Evolutionary conservation across 2,797 vertebrate species (phyloP).

Genomic region (Danio albolineatus): DNA sequence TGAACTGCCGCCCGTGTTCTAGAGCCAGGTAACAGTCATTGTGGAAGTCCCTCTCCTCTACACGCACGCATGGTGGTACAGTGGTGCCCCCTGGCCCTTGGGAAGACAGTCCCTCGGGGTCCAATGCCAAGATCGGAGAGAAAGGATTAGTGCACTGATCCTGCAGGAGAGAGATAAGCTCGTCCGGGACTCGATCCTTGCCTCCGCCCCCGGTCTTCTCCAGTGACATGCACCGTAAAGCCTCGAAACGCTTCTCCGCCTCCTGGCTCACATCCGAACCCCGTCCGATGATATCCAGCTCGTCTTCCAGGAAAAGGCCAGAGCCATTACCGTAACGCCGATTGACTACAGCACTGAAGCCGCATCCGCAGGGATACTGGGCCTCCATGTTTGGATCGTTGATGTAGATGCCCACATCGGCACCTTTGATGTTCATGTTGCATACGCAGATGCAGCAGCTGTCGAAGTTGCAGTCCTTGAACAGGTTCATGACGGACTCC

Average conservation of each 20-base stretch:
- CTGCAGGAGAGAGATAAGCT: conserved; percentile 92
- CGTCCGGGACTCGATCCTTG: conserved; percentile 89
- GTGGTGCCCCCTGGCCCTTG: conserved; percentile 75
- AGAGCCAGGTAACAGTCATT: conserved; percentile 96
- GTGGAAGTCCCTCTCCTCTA: conserved; percentile 94
- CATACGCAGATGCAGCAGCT: conserved; percentile 98
- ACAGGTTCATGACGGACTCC: conserved; percentile 97
- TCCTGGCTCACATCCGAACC: conserved; percentile 92
- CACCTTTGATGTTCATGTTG: conserved; percentile 98
- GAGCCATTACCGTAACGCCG: conserved; percentile 94
- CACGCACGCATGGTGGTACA: conserved; percentile 81
- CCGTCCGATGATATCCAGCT: conserved; percentile 94
- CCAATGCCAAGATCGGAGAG: conserved; percentile 89
- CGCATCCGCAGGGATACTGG: conserved; percentile 91
- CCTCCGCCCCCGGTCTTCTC: conserved; percentile 78
- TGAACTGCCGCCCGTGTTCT: conserved; percentile 98
- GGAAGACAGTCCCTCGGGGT: conserved; percentile 74
- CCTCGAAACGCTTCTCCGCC: conserved; percentile 93
- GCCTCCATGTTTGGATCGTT: conserved; percentile 90
- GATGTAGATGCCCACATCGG: conserved; percentile 95
- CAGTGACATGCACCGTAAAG: conserved; percentile 82
- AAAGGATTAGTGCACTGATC: conserved; percentile 98
- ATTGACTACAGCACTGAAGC: conserved; percentile 98
- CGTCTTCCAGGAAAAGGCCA: conserved; percentile 96
- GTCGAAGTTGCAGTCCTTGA: conserved; percentile 98